phyloP scores from a whole-genome alignment of 64 coral and sea anemone genomes.

The Astreopora myriophthalma region DNA sequence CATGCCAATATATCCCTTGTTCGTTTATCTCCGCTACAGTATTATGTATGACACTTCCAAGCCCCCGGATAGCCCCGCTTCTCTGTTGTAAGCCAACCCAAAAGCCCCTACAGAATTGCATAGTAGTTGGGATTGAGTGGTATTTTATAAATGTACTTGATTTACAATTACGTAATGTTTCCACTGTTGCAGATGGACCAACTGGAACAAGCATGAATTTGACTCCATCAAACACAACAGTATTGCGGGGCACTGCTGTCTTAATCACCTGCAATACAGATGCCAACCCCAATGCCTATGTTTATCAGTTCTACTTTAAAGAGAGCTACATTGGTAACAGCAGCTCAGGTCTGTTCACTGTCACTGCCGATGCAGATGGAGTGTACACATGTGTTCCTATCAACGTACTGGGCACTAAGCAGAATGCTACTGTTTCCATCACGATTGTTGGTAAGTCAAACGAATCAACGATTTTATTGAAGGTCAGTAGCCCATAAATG shows the following conservation, averaged over 20 bases:
- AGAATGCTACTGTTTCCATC: neutral
- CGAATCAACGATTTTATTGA: no score
- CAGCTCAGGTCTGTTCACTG: neutral
- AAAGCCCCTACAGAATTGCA: no score
- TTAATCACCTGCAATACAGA: neutral
- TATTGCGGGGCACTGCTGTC: neutral
- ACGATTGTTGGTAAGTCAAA: conserved; percentile 6
- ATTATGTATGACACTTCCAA: no score
- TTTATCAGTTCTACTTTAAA: conserved; percentile 6
- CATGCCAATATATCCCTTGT: no score
- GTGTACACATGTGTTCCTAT: conserved; percentile 15
- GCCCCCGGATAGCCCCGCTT: no score
- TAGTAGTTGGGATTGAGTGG: no score
- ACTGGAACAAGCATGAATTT: neutral
- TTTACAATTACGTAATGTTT: no score
- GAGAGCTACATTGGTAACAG: neutral
- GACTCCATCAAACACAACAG: neutral
- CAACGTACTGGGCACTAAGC: neutral
- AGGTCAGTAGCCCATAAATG: no score
- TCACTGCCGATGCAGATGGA: neutral
- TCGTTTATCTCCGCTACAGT: no score
- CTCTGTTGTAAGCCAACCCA: no score
- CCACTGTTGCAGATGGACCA: neutral
- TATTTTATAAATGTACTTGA: no score
- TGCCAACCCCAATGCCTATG: neutral